These are phyloP conservation scores for Pilophorus perplexus DNA, from an alignment of 2,888 invertebrate species.

Conservation along the genomic window DNA sequence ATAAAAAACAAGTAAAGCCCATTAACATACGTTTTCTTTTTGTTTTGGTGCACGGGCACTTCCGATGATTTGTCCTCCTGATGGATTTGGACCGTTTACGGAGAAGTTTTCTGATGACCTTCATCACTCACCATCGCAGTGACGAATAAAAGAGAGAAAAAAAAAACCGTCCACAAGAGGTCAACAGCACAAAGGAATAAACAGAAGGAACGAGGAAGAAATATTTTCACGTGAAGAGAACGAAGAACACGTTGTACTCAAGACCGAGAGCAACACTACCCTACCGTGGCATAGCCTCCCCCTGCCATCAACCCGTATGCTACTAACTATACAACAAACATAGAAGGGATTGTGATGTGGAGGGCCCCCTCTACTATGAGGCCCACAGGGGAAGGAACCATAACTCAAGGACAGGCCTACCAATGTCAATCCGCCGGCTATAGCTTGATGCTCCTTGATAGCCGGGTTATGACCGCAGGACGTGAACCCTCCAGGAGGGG, in stretches of 20 bases:
- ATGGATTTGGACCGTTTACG: conserved; percentile 35
- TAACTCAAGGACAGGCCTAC: conserved; percentile 28
- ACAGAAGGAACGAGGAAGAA: background rate
- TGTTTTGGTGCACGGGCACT: conserved; percentile 22
- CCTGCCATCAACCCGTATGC: conserved; percentile 9
- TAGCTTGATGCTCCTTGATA: background rate
- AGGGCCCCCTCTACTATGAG: conserved; percentile 20
- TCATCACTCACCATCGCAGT: conserved; percentile 28
- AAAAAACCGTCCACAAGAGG: background rate
- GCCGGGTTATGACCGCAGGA: background rate
- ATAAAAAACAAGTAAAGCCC: too few species aligned
- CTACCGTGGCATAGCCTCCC: conserved; percentile 18
- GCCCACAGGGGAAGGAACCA: conserved; percentile 28
- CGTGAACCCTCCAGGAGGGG: background rate
- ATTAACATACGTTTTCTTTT: too few species aligned
- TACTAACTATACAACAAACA: conserved; percentile 40
- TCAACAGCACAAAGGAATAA: conserved; percentile 2
- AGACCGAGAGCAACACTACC: conserved; percentile 26
- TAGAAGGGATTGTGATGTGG: conserved; percentile 11
- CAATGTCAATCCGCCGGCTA: conserved; percentile 20
- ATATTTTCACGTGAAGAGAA: conserved; percentile 1
- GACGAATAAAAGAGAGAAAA: background rate
- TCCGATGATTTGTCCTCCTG: conserved; percentile 20
- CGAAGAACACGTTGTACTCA: conserved; percentile 1
- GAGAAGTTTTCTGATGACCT: conserved; percentile 36